phyloP scores from a whole-genome alignment of 1,140 invertebrate species.

The Drosophila subobscura region DNA sequence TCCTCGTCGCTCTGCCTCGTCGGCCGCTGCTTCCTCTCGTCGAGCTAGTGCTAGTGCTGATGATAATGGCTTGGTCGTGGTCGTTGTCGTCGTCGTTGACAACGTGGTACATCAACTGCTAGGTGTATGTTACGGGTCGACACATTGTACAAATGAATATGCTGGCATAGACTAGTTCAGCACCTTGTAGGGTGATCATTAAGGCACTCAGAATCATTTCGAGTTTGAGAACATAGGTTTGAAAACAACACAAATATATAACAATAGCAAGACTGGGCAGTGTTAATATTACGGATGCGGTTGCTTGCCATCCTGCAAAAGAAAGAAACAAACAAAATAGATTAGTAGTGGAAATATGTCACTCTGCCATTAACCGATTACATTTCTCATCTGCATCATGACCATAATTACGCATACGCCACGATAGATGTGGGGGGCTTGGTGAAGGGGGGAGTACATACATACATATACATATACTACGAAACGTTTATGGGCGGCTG shows the following conservation, averaged over 20 bases:
- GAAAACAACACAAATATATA: constrained; percentile 93
- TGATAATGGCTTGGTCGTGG: constrained; percentile 40
- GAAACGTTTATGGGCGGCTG: constrained; percentile 43
- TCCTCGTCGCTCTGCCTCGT: constrained; percentile 36
- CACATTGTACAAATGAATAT: constrained; percentile 90
- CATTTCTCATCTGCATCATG: constrained; percentile 21
- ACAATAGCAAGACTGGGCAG: constrained; percentile 92
- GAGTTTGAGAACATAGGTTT: constrained; percentile 91
- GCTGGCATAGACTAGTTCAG: constrained; percentile 91
- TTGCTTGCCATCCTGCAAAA: constrained; percentile 88
- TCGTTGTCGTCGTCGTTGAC: constrained; percentile 55
- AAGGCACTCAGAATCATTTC: constrained; percentile 94
- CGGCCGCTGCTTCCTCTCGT: constrained; percentile 8
- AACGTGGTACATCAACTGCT: constrained; percentile 76
- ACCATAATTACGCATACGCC: constrained; percentile 67
- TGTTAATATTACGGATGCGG: constrained; percentile 91
- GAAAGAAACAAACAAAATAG: constrained; percentile 6
- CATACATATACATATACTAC: constrained; percentile 13
- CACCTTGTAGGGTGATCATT: constrained; percentile 90
- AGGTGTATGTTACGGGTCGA: constrained; percentile 86
- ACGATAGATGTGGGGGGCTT: no score
- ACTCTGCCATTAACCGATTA: constrained; percentile 13
- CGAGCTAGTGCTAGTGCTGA: constrained; percentile 12
- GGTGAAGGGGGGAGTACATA: constrained; percentile 13
- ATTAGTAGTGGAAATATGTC: constrained; percentile 1